Evolutionary conservation across 1,140 invertebrate species (phyloP), one percentile per base, ranked within the genome.

Genomic region (Papilio dardanus): DNA sequence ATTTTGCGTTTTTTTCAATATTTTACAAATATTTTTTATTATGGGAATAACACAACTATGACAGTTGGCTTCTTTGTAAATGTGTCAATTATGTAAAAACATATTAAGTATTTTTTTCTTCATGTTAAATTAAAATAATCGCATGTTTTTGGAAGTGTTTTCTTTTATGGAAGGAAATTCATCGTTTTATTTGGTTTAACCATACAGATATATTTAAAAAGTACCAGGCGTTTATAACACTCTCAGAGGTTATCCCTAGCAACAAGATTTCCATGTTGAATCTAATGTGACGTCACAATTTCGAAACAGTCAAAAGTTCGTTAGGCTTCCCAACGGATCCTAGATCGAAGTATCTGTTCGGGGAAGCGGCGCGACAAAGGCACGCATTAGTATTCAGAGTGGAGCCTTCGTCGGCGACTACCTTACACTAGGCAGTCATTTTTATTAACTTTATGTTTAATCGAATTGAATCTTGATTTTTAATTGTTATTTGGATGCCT

Each of bases 291-390:
- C 68, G 68, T 71, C 40, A 71, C 16, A 4, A 19, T 71, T 71
- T 71, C 42, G 40, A 46, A 71, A 40, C 40, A 71, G 37, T 40
- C 37, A 31, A 71, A 71, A 71, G 68, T 71, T 71, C 68, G 68
- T 71, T 71, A 50, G 68, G 68, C 37, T 71, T 50, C 19, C 19
- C 66, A 68, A 68, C 66, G 66, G 66, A 68, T 68, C 66, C 66
- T 68, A 68, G 66, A 68, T 68, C 66, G 33, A 68, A 37, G 66
- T 35, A 68, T 68, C 66, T 35, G 31, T 71, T 71, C 68, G 68
- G 68, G 40, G 68, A 71, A 71, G 68, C 68, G 68, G 68, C 40
- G 46, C 21, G 68, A 71, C 68, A 71, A 71, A 71, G 66, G 68
- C 68, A 21, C 37, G 68, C 68, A 71, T 71, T 71, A 71, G 68